Evolutionary conservation across 2,888 invertebrate species (phyloP).

Genomic region (Volucella bombylans): DNA sequence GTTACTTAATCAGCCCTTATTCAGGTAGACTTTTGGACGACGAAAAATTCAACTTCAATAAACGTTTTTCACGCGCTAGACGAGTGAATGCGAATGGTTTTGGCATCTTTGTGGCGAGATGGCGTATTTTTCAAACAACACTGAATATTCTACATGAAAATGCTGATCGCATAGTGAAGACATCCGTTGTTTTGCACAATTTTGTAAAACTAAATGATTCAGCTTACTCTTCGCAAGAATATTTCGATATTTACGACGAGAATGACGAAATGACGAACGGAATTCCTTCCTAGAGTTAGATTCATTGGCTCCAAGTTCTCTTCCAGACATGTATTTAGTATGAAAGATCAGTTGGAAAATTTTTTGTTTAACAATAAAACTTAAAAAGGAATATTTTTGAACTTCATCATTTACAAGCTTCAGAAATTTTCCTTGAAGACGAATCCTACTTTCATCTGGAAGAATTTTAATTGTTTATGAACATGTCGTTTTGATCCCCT

Average conservation of each 20-base stretch:
- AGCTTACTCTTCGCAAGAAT: neutral
- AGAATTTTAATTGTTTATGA: too few relatives aligned
- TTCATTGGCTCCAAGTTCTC: neutral
- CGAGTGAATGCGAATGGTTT: neutral
- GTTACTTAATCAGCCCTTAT: neutral
- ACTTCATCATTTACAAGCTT: too few relatives aligned
- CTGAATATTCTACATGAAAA: too few relatives aligned
- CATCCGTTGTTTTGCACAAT: neutral
- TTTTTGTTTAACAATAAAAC: neutral
- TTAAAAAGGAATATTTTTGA: neutral
- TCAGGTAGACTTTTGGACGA: neutral
- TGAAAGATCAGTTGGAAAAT: neutral
- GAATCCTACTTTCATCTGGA: too few relatives aligned
- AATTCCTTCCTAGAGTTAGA: neutral
- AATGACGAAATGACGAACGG: neutral
- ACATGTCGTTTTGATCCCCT: too few relatives aligned
- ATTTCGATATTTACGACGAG: neutral
- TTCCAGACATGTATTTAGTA: neutral
- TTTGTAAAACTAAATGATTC: conserved; percentile 1
- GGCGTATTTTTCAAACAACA: neutral
- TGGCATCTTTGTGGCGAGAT: neutral
- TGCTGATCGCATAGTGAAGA: too few relatives aligned
- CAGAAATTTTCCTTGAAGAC: too few relatives aligned
- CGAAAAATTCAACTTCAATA: conserved; percentile 1
- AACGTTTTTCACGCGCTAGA: neutral